Base-by-base conservation (phyloP, 2,113 vertebrate species). In the Tretioscincus oriximinensis region DNA sequence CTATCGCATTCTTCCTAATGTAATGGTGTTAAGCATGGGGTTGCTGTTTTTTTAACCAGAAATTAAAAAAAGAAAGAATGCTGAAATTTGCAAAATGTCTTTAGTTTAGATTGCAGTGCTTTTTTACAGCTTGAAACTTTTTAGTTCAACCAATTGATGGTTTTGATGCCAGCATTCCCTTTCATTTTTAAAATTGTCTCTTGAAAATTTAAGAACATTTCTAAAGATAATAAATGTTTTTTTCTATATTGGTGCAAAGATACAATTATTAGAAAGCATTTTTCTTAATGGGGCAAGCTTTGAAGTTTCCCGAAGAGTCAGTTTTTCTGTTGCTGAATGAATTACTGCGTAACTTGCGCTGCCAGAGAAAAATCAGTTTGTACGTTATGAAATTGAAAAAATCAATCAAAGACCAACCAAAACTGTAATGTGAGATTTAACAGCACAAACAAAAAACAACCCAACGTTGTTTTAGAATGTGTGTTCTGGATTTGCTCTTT, bases 91-190 rank as follows among this genome's bases (percentile, higher is more conserved):
- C 66, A n/a, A 80, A 80, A 28, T 80, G 76, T 28, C 82, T 90
- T 78, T 29, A 68, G 81, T 81, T 84, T 41, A 58, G 28, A 35
- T 63, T 76, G 35, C 63, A 79, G 78, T 85, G 84, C 82, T 73
- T 78, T 41, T 54, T 83, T 76, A 63, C 78, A 76, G 78, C 73
- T 11, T 6, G 58, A 90, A 93, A 93, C 86, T 93, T 93, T 90
- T 82, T 75, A 11, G 83, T 68, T 47, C 69, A 87, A 81, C 61
- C 88, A 78, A 80, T 91, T 90, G 84, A 72, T 79, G 82, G 81
- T 29, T 81, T 64, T 51, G 18, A 78, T 51, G 74, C 51, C 12
- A 35, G 58, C 9, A 1, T 61, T 20, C 69, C 11, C 9, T 12
- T 76, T 35, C n/a, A 31, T 83, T 60, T 2, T 67, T 3, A 61